Conservation (phyloP, 37 sponge, comb jelly and placozoan genomes). For the Diacarnus erythraeanus region DNA sequence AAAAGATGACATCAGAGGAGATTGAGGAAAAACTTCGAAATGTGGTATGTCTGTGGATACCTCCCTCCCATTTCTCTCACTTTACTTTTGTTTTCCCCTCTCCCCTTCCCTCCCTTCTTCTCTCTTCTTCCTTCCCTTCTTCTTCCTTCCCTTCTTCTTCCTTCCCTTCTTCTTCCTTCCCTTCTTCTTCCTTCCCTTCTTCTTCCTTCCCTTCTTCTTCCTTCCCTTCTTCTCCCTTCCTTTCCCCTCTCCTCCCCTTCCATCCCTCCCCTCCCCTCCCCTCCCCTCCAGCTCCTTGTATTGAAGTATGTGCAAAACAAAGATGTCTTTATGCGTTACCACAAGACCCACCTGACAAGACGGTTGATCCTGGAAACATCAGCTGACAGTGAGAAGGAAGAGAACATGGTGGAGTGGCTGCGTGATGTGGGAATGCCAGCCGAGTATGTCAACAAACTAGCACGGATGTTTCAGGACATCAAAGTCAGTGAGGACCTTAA, state of each 20-base stretch:
- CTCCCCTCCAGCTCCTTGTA: constrained; percentile 64
- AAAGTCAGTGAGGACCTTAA: constrained; percentile 92
- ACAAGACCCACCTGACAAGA: constrained; percentile 89
- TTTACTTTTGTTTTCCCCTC: constrained; percentile 2
- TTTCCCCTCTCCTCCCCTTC: background rate
- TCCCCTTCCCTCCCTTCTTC: constrained; percentile 6
- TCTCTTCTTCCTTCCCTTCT: background rate
- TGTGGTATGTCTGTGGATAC: constrained; percentile 60
- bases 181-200: background rate
- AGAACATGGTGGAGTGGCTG: constrained; percentile 96
- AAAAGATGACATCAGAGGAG: constrained; percentile 90
- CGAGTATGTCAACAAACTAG: constrained; percentile 94
- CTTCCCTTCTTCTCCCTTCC: constrained; percentile 3
- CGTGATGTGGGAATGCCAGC: constrained; percentile 95
- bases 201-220: background rate
- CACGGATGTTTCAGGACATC: constrained; percentile 95
- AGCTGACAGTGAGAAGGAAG: constrained; percentile 93
- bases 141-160: background rate
- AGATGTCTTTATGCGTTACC: constrained; percentile 95
- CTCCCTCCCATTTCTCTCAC: background rate
- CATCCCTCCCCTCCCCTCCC: background rate
- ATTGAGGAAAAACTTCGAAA: constrained; percentile 76
- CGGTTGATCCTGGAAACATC: constrained; percentile 89
- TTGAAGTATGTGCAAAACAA: constrained; percentile 96
- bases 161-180: background rate